Base-by-base conservation (phyloP, 2,797 vertebrate genomes). In the Tachyglossus aculeatus region DNA sequence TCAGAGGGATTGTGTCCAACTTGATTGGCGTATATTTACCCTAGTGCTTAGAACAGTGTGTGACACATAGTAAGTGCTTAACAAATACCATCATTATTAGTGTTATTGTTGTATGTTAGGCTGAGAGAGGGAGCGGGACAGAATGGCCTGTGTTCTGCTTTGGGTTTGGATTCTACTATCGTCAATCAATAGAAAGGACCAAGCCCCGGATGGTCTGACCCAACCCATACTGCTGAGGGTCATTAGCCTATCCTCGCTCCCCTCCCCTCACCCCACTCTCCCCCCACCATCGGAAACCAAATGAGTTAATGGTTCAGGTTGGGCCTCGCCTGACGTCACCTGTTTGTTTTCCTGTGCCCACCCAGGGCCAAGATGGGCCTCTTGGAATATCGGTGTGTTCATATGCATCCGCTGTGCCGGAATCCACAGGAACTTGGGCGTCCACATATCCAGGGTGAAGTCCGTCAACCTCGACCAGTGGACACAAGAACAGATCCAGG, bases 401-500 rank as follows among this genome's bases (percentile, higher is more conserved):
- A 93, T 99, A 85, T 99, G 98, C 51, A 99, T 99, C 82, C 96
- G 97, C 57, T 99, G 98, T 76, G 98, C 98, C 1, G 98, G 97
- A 5, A 97, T 99, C 88, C 98, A 99, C 92, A 94, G 98, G 84
- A 99, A 99, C 80, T 91, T 99, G 2, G 98, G 98, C 0, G 98
- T 99, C 50, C 98, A 99, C 86, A 99, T 99, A 86, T 99, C 98
- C 90, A 94, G 96, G 81, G 98, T 99, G 71, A 99, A 99, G 66
- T 99, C 98, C 0, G 97, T 99, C 76, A 99, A 99, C 78, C 93
- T 99, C 11, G 98, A 99, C 90, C 97, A 99, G 82, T 99, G 98
- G 98, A 99, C 97, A 0, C 96, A 98, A 74, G 97, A 99, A 67
- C 98, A 99, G 89, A 98, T 99, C 55, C 97, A 98, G 95, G 98